Base-by-base conservation (phyloP, 2,888 invertebrate genomes). In the Luperina nickerlii region DNA sequence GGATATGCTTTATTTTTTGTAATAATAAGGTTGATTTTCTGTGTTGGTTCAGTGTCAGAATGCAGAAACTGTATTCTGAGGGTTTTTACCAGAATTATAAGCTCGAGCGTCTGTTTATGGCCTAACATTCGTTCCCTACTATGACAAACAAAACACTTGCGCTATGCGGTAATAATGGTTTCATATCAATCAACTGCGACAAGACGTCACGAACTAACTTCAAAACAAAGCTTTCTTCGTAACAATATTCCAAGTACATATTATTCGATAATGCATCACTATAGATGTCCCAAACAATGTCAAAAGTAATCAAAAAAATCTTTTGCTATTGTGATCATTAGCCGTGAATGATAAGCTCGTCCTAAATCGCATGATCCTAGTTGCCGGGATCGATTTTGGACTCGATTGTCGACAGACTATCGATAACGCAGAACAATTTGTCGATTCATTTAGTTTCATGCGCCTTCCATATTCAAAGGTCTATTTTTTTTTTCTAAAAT, bases 151-250 rank as follows among this genome's bases (percentile, higher is more conserved):
- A 82, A 74, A 51, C 15, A 45, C 32, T 45, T 63, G 27, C n/a
- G 48, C 48, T 67, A 27, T 45, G 60, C 48, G 32, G 32, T 63
- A 51, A 24, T 60, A 2, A 72, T 32, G 62, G 70, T 74, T 81
- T 67, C 38, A 67, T 69, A 71, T 67, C 62, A 67, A 74, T 62
- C 38, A 32, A 81, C n/a, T 54, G 20, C 24, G 6, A n/a, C 20
- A 2, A 2, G 48, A 78, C 70, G 84, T 62, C 71, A 71, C 11
- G 6, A n/a, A 27, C 0, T n/a, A 48, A 72, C 38, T 68, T 42
- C 51, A 69, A 84, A 72, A 63, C 63, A 63, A 79, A 72, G 18
- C 6, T 45, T 65, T 84, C 45, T 79, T 84, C 68, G 71, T 68
- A 67, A 32, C 66, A 54, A 81, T 54, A 62, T 66, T 54, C 45